A percentile compares a stretch with the other conserved stretches of the same genome.
These are phyloP conservation scores for Euwallacea fornicatus DNA, from an alignment of 1,140 invertebrate species.

Conservation along the genomic window DNA sequence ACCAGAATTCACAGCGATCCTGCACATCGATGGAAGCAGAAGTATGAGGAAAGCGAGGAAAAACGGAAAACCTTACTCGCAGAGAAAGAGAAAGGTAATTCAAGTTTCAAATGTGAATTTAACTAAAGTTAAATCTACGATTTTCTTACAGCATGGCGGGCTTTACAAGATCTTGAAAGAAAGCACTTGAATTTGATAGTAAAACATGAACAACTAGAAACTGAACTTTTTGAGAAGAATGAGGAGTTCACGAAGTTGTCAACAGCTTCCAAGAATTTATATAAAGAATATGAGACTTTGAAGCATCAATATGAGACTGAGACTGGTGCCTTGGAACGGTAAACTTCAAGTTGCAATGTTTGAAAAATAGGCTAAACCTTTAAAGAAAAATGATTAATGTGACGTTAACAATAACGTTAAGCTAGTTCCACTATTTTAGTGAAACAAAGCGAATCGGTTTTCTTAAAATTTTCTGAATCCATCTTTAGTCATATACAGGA, in stretches of 20 bases:
- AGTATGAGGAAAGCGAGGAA: constrained; percentile 68
- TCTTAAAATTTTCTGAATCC: too few species aligned
- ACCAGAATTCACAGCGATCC: constrained; percentile 35
- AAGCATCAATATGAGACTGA: constrained; percentile 73
- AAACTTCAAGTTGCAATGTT: constrained; percentile 34
- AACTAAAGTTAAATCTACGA: neutral
- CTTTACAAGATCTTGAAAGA: constrained; percentile 63
- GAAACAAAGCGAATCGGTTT: too few species aligned
- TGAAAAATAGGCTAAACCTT: neutral
- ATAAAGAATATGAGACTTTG: constrained; percentile 71
- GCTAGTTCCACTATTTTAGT: too few species aligned
- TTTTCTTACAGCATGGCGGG: constrained; percentile 57
- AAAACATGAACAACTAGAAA: constrained; percentile 60
- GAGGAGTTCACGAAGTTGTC: constrained; percentile 63
- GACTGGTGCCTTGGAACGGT: constrained; percentile 68
- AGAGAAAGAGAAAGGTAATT: constrained; percentile 69
- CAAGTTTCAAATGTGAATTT: neutral
- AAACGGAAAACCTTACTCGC: constrained; percentile 65
- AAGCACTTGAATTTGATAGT: constrained; percentile 60
- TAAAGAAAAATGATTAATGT: too few species aligned
- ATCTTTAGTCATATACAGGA: too few species aligned
- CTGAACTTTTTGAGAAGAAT: constrained; percentile 62
- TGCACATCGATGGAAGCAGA: constrained; percentile 64
- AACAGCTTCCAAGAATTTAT: constrained; percentile 69
- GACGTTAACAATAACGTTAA: too few species aligned